Evolutionary conservation across 2,888 invertebrate genomes (phyloP), one percentile per base, ranked within the genome.

Genomic region (Steinernema carpocapsae): DNA sequence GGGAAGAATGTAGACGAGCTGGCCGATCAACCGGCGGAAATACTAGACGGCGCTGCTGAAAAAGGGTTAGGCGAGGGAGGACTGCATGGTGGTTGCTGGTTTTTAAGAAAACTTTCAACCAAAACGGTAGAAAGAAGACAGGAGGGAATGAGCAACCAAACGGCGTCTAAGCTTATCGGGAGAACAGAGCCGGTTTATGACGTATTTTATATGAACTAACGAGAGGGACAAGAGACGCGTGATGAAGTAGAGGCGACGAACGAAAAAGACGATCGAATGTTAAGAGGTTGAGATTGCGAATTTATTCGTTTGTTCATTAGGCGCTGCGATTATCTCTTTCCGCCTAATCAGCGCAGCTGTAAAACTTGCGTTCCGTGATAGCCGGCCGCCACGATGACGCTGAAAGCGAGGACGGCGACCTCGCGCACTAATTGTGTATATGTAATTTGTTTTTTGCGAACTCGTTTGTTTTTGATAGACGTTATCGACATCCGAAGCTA

Each of bases 151-250:
- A 29, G 64, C 64, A 64, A 64, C 64, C 29, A 29, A 64, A 64
- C 64, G 32, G 10, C 64, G 64, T 64, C 64, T 64, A 17, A 64
- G 64, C 64, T 64, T 64, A 64, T 64, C 64, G 32, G 26, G 64
- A 64, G 64, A 64, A 64, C 64, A 26, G 64, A 64, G 64, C 64
- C 64, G 64, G 64, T 64, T 64, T 64, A 64, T 64, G 64, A 64
- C 64, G 64, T 64, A 64, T 64, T 26, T 64, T 64, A 64, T 64
- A 64, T 64, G 64, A 64, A 64, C 64, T 64, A 64, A 64, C 64
- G 64, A 64, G 64, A 32, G 26, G 64, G 26, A 64, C 64, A 64
- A 17, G 64, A 17, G 64, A 64, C 14, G 64, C 32, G 17, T 64
- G 64, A 64, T 64, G 64, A 37, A 64, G 52, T 52, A 52, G 52